Base-by-base conservation (phyloP, 35 echinoderm and acorn worm genomes). In the Acanthaster planci region DNA sequence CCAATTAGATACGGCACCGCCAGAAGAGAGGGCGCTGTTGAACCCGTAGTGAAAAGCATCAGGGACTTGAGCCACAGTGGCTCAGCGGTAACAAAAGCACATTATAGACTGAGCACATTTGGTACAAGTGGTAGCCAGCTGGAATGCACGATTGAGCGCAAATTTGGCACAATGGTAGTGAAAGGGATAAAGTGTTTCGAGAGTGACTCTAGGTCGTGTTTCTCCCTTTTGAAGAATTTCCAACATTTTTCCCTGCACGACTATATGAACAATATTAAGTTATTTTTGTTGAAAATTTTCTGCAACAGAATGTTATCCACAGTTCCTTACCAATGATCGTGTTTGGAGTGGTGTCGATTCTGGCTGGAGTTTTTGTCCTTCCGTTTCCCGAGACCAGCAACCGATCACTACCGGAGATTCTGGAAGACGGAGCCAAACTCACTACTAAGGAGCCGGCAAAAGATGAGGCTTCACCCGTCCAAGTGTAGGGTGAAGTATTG, bases 321-420 rank as follows among this genome's bases (percentile, higher is more conserved):
- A 72, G 23, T 34, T 72, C 64, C 64, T 27, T 72, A 14, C 64
- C 64, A 34, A 31, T 72, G 26, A 72, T 72, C 15, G 64, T 72
- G 64, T 72, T 72, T 26, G 64, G 64, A 27, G 64, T 72, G 64
- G 64, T 72, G 64, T 72, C 64, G 12, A 18, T 68, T 12, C 12
- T 68, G 23, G 60, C 60, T 26, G 60, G 60, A 7, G 2, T 68
- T 18, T 6, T 68, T 18, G 29, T 68, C 60, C 1, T 68, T 30
- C 60, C 60, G 1, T 7, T 68, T 12, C 60, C 60, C 10, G 60
- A 68, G 60, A 68, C 60, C 14, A 68, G 8, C 60, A 68, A 68
- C 60, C 60, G 60, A 68, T 19, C 60, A 2, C 60, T 68, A 2
- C 60, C 60, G 34, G 60, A 68, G 34, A 68, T 26, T 9, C 14